Conservation (phyloP, 1,140 invertebrate genomes). For the Drosophila littoralis region DNA sequence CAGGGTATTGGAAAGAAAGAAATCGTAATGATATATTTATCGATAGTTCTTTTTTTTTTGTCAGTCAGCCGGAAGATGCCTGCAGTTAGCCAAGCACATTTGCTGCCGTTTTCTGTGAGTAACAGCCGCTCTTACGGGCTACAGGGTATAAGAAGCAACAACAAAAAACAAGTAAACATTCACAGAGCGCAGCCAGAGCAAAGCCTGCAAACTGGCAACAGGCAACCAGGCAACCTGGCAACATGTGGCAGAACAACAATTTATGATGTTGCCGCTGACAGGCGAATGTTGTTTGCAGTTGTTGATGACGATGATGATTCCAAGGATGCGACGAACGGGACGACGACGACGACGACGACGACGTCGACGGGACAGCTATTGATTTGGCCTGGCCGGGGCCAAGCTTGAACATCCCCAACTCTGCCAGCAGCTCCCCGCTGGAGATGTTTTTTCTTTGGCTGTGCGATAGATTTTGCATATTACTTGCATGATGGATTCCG, state of each 20-base stretch:
- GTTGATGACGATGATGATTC: constrained; percentile 83
- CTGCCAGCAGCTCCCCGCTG: not conserved
- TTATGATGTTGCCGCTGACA: constrained; percentile 83
- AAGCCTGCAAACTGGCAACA: constrained; percentile 4
- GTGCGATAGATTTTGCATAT: constrained; percentile 71
- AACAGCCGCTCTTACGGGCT: not conserved
- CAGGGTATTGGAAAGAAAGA: no score
- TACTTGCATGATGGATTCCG: constrained; percentile 77
- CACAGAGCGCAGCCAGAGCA: not conserved
- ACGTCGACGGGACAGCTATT: constrained; percentile 43
- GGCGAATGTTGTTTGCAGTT: constrained; percentile 83
- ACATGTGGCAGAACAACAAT: constrained; percentile 83
- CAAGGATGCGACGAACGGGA: constrained; percentile 65
- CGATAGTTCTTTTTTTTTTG: no score
- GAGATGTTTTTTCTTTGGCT: constrained; percentile 23
- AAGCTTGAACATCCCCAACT: constrained; percentile 17
- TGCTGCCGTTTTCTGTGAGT: not conserved
- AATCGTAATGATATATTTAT: no score
- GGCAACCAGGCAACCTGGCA: constrained; percentile 49
- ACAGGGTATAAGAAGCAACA: constrained; percentile 15
- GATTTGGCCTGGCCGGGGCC: constrained; percentile 54
- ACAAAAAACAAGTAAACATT: constrained; percentile 25
- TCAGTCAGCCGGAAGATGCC: not conserved
- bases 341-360: constrained; percentile 20
- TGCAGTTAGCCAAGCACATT: not conserved